phyloP scores from a whole-genome alignment of 2,888 invertebrate genomes.

The Sesia apiformis region DNA sequence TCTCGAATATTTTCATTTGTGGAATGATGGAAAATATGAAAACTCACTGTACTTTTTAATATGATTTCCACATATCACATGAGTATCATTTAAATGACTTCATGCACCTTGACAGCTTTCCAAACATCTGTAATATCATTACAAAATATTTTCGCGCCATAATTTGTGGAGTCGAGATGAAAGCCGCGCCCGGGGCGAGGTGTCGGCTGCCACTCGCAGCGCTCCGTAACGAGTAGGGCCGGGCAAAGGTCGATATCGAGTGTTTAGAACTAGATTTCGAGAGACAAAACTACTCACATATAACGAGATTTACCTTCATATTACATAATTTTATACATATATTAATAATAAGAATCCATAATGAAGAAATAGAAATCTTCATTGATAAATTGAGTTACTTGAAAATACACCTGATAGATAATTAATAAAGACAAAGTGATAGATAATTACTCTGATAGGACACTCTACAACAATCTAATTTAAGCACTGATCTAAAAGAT shows the following conservation, averaged over 20 bases:
- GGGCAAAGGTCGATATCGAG: neutral
- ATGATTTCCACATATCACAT: no score
- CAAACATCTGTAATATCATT: conserved; percentile 5
- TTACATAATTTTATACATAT: no score
- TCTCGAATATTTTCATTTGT: no score
- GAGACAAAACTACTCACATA: no score
- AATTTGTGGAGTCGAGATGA: conserved; percentile 29
- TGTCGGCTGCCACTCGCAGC: conserved; percentile 49
- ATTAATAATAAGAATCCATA: no score
- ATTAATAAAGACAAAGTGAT: neutral
- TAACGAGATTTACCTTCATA: no score
- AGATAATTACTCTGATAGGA: neutral
- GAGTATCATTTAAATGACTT: no score
- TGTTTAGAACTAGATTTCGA: no score
- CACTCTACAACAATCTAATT: neutral
- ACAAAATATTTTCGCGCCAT: neutral
- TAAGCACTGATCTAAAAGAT: no score
- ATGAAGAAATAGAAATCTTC: no score
- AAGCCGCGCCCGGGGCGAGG: conserved; percentile 45
- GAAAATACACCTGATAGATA: neutral
- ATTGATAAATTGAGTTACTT: neutral
- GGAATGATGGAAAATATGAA: no score
- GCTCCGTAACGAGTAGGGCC: conserved; percentile 9
- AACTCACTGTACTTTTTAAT: no score
- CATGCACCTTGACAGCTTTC: neutral